These are phyloP conservation scores for Hirtodrosophila trivittata DNA, from an alignment of 2,888 invertebrate genomes.

Conservation along the genomic window DNA sequence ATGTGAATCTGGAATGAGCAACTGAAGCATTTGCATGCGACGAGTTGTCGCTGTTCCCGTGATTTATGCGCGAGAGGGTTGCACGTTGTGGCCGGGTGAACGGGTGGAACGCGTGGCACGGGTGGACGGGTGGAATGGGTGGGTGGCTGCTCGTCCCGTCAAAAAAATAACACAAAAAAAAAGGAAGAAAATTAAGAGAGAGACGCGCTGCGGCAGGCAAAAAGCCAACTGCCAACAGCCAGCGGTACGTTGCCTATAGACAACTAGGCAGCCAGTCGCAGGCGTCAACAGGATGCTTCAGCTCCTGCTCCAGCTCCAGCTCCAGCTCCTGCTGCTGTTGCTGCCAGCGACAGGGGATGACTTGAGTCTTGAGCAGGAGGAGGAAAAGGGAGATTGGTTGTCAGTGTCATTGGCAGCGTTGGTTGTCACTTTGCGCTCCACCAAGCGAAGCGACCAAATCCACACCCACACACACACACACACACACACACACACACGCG, in stretches of 20 bases:
- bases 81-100: conserved; percentile 34
- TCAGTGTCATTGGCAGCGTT: conserved; percentile 71
- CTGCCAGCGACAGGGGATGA: conserved; percentile 34
- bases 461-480: background rate
- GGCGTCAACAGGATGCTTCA: conserved; percentile 73
- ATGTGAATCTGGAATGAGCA: conserved; percentile 1
- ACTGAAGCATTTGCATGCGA: conserved; percentile 59
- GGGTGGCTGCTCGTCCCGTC: conserved; percentile 13
- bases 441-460: conserved; percentile 45
- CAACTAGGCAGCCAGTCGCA: conserved; percentile 59
- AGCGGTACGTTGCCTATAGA: conserved; percentile 13
- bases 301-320: conserved; percentile 9
- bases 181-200: conserved; percentile 16
- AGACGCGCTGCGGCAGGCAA: conserved; percentile 58
- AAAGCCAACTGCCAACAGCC: conserved; percentile 38
- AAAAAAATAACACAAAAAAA: conserved; percentile 43
- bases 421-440: conserved; percentile 64
- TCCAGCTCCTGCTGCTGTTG: conserved; percentile 10
- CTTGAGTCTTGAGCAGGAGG: conserved; percentile 1
- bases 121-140: background rate
- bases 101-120: background rate
- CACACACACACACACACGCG: background rate
- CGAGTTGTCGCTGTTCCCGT: conserved; percentile 57
- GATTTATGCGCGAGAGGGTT: conserved; percentile 76
- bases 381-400: conserved; percentile 20